phyloP scores from a whole-genome alignment of 2,797 vertebrate species.

The Micromesistius poutassou region DNA sequence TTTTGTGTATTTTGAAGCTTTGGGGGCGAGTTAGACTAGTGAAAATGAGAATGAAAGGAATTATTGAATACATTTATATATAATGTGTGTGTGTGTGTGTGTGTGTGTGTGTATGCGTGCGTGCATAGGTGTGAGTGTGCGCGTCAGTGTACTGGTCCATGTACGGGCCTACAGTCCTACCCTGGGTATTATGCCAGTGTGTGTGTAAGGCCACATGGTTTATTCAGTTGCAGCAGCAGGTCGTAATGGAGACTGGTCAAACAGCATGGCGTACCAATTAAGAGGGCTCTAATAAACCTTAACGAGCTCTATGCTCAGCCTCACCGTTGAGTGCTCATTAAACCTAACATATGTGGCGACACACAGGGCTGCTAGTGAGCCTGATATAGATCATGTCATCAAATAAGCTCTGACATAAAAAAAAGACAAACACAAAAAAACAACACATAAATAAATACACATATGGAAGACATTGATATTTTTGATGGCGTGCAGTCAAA shows the following conservation, averaged over 20 bases:
- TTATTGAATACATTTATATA: neutral
- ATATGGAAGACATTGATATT: too few relatives aligned
- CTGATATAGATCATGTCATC: constrained; percentile 44
- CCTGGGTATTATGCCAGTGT: neutral
- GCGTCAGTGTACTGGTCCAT: neutral
- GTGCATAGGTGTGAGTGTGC: too few relatives aligned
- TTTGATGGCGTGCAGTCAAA: too few relatives aligned
- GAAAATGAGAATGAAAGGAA: neutral
- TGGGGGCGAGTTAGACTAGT: neutral
- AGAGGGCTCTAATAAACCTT: constrained; percentile 32
- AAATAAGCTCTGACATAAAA: constrained; percentile 56
- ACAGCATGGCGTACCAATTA: constrained; percentile 42
- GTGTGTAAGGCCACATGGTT: neutral
- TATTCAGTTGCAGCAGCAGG: neutral
- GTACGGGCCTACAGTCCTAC: too few relatives aligned
- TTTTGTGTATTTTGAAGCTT: neutral
- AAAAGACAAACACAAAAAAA: constrained; percentile 5
- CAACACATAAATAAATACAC: neutral
- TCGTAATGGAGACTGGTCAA: constrained; percentile 39
- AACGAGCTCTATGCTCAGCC: constrained; percentile 35
- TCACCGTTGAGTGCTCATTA: constrained; percentile 40
- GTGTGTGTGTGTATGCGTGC: too few relatives aligned
- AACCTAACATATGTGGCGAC: constrained; percentile 42
- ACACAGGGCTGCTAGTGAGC: constrained; percentile 47
- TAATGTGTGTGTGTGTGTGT: neutral